A percentile compares a stretch with the other conserved stretches of the same genome.
These are phyloP conservation scores for Vicugna pacos DNA, from an alignment of 2,113 vertebrate species.

Conservation along the genomic window DNA sequence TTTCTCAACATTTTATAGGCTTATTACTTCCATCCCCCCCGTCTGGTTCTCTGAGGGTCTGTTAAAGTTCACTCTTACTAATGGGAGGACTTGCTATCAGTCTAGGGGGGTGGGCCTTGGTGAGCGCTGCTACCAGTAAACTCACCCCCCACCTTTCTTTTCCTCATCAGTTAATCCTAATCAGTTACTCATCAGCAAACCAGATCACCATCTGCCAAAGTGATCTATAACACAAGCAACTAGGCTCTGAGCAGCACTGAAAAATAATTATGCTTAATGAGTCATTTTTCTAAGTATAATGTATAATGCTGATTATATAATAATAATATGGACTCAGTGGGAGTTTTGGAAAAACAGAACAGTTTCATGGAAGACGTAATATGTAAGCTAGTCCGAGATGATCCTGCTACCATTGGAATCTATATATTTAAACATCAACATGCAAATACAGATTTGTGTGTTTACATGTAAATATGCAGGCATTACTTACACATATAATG, in stretches of 20 bases:
- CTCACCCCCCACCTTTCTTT: rapidly evolving
- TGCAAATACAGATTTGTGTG: not conserved
- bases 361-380: not conserved
- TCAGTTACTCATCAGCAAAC: not conserved
- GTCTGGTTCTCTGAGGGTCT: not conserved
- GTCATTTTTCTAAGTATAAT: not conserved
- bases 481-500: not conserved
- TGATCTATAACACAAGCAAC: not conserved
- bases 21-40: not conserved
- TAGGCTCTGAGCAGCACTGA: not conserved
- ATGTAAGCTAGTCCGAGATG: not conserved
- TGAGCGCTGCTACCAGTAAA: not conserved
- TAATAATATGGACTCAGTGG: not conserved
- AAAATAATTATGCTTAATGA: not conserved
- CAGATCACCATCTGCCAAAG: not conserved
- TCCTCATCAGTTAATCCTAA: not conserved
- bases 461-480: not conserved
- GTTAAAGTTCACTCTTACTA: no score
- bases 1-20: not conserved
- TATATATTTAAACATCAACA: not conserved
- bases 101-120: not conserved
- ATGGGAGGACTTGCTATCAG: not conserved
- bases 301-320: not conserved
- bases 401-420: not conserved
- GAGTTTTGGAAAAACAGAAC: not conserved